Base-by-base conservation (phyloP, 2,113 vertebrate species). In the Meriones unguiculatus region DNA sequence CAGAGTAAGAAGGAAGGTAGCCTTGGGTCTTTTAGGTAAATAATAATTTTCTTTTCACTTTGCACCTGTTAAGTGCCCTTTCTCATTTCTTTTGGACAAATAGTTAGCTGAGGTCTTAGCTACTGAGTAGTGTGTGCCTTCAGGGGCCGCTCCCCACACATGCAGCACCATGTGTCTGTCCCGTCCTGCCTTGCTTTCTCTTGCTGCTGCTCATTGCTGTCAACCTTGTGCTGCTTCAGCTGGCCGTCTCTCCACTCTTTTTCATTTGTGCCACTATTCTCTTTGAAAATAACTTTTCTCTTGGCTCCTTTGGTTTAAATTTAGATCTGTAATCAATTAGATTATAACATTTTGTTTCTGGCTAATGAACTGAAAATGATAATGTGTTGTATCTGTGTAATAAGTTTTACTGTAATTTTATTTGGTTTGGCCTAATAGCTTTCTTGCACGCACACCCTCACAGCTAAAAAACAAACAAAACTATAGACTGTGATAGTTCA, bases 221-320 rank as follows among this genome's bases (percentile, higher is more conserved):
- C 57, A 90, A 10, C n/a, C 38, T 90, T 85, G 20, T 92, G 35
- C 41, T 91, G n/a, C 90, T 87, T 62, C 54, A 89, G 65, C 93
- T 75, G 6, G 62, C 77, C 54, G n/a, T 95, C 52, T 50, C 46
- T 75, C 20, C 67, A 25, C 0, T 20, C 22, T 67, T 87, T 38
- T 92, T 28, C 80, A 24, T 86, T 64, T 78, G 25, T 65, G 25
- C 72, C 15, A 24, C 87, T 50, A 41, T 69, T 82, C n/a, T 89
- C 18, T 94, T 85, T 89, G 84, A 50, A 59, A 41, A 73, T 75
- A 87, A 32, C 8, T 95, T 84, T 62, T 93, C 86, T 59, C 52
- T 88, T 93, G 30, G 30, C 32, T 91, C n/a, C 65, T 91, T 7
- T 89, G 38, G 50, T 59, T 62, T 89, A 64, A 30, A 65, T 94